These are phyloP conservation scores for Carassius auratus DNA, from an alignment of 2,113 vertebrate species.

Conservation along the genomic window DNA sequence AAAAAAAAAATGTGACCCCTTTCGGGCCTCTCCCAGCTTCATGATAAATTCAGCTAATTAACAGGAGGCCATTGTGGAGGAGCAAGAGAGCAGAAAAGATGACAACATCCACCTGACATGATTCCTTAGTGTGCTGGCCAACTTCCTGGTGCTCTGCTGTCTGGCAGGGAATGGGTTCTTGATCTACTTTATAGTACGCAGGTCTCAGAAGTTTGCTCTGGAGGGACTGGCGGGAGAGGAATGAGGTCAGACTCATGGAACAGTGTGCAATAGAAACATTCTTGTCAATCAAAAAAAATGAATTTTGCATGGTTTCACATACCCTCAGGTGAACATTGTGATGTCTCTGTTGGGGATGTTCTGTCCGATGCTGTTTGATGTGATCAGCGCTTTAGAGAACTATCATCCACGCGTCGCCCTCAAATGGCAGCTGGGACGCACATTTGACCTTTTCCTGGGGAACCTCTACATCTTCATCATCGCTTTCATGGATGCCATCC, in stretches of 20 bases:
- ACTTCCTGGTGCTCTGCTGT: conserved; percentile 91
- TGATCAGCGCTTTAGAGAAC: conserved; percentile 93
- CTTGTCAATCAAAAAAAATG: neutral
- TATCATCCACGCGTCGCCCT: conserved; percentile 95
- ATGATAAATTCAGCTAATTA: conserved; percentile 9
- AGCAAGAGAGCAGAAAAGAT: conserved; percentile 89
- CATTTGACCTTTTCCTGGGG: conserved; percentile 95
- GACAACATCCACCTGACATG: conserved; percentile 92
- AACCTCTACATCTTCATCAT: conserved; percentile 99
- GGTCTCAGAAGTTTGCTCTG: conserved; percentile 93
- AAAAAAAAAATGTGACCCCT: no score
- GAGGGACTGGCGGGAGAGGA: conserved; percentile 98
- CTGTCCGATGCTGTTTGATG: conserved; percentile 94
- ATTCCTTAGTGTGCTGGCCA: conserved; percentile 91
- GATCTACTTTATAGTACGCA: conserved; percentile 96
- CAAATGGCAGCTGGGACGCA: conserved; percentile 94
- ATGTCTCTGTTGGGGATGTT: conserved; percentile 98
- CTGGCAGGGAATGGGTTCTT: conserved; percentile 95
- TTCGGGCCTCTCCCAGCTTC: neutral
- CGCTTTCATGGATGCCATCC: conserved; percentile 96
- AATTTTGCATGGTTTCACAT: neutral
- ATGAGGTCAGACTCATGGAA: conserved; percentile 84
- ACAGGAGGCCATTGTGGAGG: conserved; percentile 94
- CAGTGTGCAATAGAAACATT: neutral
- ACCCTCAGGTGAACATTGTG: conserved; percentile 90